Evolutionary conservation across 1,140 invertebrate species (phyloP), one percentile per base, ranked within the genome.

Genomic region (Apolygus lucorum): DNA sequence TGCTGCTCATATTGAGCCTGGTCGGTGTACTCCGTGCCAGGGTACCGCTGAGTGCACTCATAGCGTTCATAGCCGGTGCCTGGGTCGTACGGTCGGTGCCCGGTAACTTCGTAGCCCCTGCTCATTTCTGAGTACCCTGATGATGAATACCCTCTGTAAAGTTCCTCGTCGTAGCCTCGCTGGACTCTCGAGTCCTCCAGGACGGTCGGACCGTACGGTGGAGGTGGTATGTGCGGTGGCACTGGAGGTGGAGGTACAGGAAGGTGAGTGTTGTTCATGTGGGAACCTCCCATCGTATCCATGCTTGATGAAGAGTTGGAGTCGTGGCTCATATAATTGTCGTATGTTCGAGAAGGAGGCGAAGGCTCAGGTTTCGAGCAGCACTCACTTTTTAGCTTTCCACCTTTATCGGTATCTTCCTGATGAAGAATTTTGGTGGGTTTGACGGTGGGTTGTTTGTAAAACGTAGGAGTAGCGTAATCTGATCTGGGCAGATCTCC

Each of bases 241-340:
- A 68, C 69, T 1, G 73, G 73, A 13, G 71, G 68, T 22, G 73
- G 72, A 8, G 70, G 68, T 1, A 68, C 67, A 2, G 73, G 69
- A 22, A 71, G 28, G 28, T 66, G 64, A 34, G 64, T 29, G 29
- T 26, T 34, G 17, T 28, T 66, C 49, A 70, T 70, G 34, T 14
- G 79, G 74, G 65, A 79, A 79, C 25, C 78, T 77, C 1, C 76
- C 73, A 1, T 84, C 68, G 86, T 83, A 75, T 90, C 88, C 85
- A 89, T 87, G 74, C 84, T 87, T 21, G 88, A 87, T 2, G 85
- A 86, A 8, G 88, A 90, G 78, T 90, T 89, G 0, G 86, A 87
- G 73, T 87, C 86, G 76, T 87, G 85, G 73, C 84, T 86, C 66
- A 86, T 76, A 72, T 87, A 87, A 0, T 84, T 81, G 71, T 87